phyloP scores from a whole-genome alignment of 1,140 invertebrate species.

The Trichonephila clavata region DNA sequence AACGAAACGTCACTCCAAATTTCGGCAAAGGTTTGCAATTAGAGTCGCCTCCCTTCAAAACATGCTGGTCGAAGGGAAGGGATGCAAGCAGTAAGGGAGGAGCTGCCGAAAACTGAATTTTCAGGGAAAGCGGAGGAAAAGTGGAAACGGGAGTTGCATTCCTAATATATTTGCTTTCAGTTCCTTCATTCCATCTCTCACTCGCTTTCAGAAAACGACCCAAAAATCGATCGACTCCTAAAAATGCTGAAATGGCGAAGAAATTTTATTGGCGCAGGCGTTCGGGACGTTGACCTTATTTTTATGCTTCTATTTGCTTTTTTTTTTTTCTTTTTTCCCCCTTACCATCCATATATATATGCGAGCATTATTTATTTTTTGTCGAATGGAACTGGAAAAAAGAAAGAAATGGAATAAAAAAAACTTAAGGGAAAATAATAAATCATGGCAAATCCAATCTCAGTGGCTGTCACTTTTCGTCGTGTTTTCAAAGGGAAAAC shows the following conservation, averaged over 20 bases:
- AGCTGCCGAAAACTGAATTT: slow-evolving; percentile 67
- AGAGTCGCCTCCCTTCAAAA: neutral
- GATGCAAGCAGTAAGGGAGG: neutral
- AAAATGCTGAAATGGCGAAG: slow-evolving; percentile 72
- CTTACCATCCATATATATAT: slow-evolving; percentile 19
- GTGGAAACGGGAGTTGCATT: slow-evolving; percentile 58
- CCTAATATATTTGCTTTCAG: slow-evolving; percentile 73
- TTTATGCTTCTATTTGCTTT: slow-evolving; percentile 65
- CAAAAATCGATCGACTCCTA: slow-evolving; percentile 68
- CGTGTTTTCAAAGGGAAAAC: slow-evolving; percentile 64
- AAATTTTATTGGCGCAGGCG: slow-evolving; percentile 70
- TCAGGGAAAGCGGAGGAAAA: slow-evolving; percentile 24
- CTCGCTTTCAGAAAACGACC: slow-evolving; percentile 24
- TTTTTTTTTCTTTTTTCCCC: slow-evolving; percentile 20
- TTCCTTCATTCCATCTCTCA: slow-evolving; percentile 36
- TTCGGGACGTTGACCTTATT: slow-evolving; percentile 71
- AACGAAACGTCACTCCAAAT: slow-evolving; percentile 10
- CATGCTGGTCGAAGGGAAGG: neutral
- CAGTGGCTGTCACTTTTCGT: slow-evolving; percentile 72
- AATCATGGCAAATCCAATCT: slow-evolving; percentile 75
- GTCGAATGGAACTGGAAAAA: neutral
- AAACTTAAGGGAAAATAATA: slow-evolving; percentile 60
- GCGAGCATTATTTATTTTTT: slow-evolving; percentile 15
- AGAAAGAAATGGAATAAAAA: neutral
- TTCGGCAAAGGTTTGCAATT: slow-evolving; percentile 8